Evolutionary conservation across 2,797 vertebrate species (phyloP).

Genomic region (Melanotaenia trifasciata): DNA sequence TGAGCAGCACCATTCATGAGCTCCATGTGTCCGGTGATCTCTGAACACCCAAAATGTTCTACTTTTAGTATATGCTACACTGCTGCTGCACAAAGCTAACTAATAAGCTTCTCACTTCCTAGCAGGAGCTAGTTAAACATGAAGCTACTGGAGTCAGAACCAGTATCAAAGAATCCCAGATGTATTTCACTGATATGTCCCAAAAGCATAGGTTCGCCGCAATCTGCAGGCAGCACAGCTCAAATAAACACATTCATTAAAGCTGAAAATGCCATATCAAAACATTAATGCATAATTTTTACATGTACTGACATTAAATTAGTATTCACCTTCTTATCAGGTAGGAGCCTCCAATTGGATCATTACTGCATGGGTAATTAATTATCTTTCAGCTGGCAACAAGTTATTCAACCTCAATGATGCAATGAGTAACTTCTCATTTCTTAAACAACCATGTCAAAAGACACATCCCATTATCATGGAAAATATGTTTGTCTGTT

Average conservation of each 20-base stretch:
- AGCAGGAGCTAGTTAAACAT: background rate
- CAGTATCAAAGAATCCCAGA: background rate
- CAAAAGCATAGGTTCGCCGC: background rate
- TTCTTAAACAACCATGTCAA: too few relatives aligned
- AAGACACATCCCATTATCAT: too few relatives aligned
- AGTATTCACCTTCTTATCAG: too few relatives aligned
- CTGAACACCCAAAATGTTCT: background rate
- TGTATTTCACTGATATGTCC: background rate
- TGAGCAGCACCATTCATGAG: constrained; percentile 70
- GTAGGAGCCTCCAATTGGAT: too few relatives aligned
- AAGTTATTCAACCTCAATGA: too few relatives aligned
- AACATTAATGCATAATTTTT: too few relatives aligned
- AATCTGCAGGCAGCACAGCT: background rate
- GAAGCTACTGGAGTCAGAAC: background rate
- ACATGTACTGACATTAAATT: too few relatives aligned
- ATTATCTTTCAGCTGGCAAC: too few relatives aligned
- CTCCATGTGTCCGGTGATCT: constrained; percentile 9
- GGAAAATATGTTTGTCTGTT: too few relatives aligned
- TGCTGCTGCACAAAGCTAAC: background rate
- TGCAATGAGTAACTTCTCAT: too few relatives aligned
- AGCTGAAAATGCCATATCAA: background rate
- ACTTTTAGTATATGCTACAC: background rate
- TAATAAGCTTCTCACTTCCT: background rate
- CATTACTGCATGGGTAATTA: too few relatives aligned
- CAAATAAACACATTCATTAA: background rate